These are phyloP conservation scores for Cheiracanthium punctorium DNA, from an alignment of 2,888 invertebrate species.

Conservation along the genomic window DNA sequence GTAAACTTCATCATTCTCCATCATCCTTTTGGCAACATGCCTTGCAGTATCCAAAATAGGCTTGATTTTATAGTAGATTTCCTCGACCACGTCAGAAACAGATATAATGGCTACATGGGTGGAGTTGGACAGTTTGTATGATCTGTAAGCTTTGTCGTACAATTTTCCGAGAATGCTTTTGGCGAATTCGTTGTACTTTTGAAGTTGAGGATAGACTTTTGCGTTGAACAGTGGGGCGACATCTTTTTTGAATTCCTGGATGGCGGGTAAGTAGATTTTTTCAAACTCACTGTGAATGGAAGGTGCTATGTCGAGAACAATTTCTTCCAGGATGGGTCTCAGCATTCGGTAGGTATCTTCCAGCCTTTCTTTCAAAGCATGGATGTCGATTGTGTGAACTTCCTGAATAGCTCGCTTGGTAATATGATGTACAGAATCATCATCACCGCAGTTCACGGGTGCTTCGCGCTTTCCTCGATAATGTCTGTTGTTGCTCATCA, in stretches of 20 bases:
- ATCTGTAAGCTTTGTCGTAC: not conserved
- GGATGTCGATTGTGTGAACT: constrained; percentile 23
- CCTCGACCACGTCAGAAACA: constrained; percentile 10
- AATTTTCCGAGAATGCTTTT: not conserved
- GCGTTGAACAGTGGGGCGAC: not conserved
- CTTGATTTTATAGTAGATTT: constrained; percentile 26
- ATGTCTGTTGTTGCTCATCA: not conserved
- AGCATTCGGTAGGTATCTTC: not conserved
- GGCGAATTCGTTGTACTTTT: constrained; percentile 10
- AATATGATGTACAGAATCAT: not conserved
- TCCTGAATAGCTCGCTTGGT: not conserved
- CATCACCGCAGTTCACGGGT: not conserved
- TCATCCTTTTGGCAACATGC: not conserved
- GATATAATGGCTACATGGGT: constrained; percentile 37
- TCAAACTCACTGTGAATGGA: not conserved
- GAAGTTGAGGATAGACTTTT: not conserved
- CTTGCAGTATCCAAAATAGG: constrained; percentile 37
- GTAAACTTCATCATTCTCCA: too few species aligned
- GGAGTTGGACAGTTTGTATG: constrained; percentile 28
- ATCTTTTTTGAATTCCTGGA: not conserved
- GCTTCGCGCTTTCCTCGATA: not conserved
- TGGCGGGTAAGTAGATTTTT: not conserved
- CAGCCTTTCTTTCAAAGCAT: not conserved
- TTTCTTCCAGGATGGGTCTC: not conserved
- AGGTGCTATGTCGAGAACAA: constrained; percentile 6